A percentile compares a stretch with the other conserved stretches of the same genome.
These are phyloP conservation scores for Clarias laeviceps DNA, from an alignment of 2,797 vertebrate genomes.

Conservation along the genomic window DNA sequence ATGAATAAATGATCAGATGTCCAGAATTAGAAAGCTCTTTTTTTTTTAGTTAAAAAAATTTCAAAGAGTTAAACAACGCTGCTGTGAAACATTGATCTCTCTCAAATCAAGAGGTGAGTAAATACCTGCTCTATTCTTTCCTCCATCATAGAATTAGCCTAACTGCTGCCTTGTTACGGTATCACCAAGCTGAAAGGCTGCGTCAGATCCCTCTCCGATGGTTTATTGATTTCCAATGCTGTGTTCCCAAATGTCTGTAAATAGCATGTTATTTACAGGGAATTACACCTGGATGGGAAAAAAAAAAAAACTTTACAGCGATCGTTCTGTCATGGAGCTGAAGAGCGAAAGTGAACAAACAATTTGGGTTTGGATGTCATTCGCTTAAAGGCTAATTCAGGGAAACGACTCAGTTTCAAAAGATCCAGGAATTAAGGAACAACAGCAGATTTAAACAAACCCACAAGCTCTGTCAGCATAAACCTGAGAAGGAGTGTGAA, in stretches of 20 bases:
- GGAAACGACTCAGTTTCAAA: not conserved
- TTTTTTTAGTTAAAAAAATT: not conserved
- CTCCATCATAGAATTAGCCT: conserved; percentile 79
- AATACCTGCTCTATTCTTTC: conserved; percentile 54
- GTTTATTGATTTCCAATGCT: conserved; percentile 77
- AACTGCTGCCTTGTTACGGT: conserved; percentile 62
- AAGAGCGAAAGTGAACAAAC: conserved; percentile 7
- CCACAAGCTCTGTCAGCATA: conserved; percentile 28
- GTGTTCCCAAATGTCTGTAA: conserved; percentile 87
- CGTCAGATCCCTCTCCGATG: conserved; percentile 66
- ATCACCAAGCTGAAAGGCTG: conserved; percentile 61
- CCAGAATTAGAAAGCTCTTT: no score
- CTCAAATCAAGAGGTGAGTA: conserved; percentile 73
- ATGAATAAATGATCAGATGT: no score
- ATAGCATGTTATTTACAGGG: conserved; percentile 89
- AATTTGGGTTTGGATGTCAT: not conserved
- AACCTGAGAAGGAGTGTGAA: not conserved
- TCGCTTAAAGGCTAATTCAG: not conserved
- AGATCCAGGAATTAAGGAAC: conserved; percentile 17
- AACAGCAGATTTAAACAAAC: conserved; percentile 17
- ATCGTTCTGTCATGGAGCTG: conserved; percentile 49
- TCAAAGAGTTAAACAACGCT: conserved; percentile 44
- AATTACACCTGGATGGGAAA: conserved; percentile 95
- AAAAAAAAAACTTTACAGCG: conserved; percentile 77
- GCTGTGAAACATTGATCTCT: conserved; percentile 79